Conservation (phyloP, 1,140 invertebrate genomes). For the Branchinecta lynchi region DNA sequence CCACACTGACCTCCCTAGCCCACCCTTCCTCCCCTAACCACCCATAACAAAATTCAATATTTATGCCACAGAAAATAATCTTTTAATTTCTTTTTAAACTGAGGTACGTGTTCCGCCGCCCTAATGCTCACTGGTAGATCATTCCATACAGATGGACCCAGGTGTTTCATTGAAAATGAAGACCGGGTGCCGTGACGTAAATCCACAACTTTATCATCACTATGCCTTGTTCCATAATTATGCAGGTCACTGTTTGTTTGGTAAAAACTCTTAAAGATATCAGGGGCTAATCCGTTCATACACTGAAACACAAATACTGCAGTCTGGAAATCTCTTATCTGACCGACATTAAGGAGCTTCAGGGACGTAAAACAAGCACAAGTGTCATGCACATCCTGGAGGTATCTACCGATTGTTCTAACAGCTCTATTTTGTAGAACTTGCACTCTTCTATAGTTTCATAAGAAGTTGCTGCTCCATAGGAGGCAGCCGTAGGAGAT, state of each 20-base stretch:
- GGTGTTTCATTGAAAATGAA: slow-evolving; percentile 2
- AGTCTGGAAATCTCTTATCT: not conserved
- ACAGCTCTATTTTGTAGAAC: slow-evolving; percentile 7
- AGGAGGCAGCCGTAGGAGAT: not conserved
- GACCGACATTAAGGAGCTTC: slow-evolving; percentile 10
- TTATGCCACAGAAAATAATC: not conserved
- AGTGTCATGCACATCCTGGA: not conserved
- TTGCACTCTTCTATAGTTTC: slow-evolving; percentile 3
- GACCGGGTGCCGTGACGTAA: not conserved
- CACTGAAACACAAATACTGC: slow-evolving; percentile 9
- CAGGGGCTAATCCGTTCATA: not conserved
- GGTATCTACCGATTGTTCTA: not conserved
- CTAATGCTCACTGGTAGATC: not conserved
- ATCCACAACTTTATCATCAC: not conserved
- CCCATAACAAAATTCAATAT: not conserved
- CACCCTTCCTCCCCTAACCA: not conserved
- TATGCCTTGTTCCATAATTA: not conserved
- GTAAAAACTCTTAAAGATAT: not conserved
- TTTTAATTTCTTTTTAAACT: slow-evolving; percentile 11
- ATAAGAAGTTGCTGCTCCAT: slow-evolving; percentile 6
- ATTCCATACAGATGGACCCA: not conserved
- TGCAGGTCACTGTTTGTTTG: not conserved
- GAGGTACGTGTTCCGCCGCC: not conserved
- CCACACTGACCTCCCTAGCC: not conserved
- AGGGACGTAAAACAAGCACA: not conserved